Evolutionary conservation across 2,113 vertebrate species (phyloP).

Genomic region (Calcarius ornatus): DNA sequence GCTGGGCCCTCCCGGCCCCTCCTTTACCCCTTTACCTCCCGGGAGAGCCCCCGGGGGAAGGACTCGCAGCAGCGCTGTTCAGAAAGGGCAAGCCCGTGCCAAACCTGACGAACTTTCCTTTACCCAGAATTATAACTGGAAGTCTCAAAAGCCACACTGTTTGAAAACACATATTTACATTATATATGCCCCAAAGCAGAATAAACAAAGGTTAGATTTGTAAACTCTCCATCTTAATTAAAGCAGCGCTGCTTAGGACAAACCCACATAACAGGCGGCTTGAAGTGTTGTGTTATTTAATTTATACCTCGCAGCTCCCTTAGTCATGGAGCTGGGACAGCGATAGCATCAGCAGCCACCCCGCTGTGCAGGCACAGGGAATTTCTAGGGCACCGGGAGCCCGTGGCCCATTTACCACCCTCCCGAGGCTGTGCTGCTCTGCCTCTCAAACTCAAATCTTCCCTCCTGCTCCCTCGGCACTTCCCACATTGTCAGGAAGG

Average conservation of each 20-base stretch:
- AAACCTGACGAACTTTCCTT: background rate
- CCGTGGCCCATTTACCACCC: background rate
- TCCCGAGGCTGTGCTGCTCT: background rate
- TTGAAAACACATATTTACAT: conserved; percentile 44
- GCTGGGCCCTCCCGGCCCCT: background rate
- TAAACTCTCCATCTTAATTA: conserved; percentile 40
- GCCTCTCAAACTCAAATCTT: background rate
- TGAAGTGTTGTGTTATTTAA: background rate
- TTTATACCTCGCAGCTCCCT: conserved; percentile 37
- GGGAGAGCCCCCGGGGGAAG: background rate
- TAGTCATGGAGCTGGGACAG: conserved; percentile 17
- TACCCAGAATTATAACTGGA: conserved; percentile 43
- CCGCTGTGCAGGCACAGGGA: background rate
- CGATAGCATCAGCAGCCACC: conserved; percentile 22
- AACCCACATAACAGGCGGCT: conserved; percentile 47
- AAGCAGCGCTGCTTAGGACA: conserved; percentile 1
- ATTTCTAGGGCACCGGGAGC: background rate
- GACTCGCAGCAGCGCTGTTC: background rate
- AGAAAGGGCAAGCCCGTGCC: conserved; percentile 14
- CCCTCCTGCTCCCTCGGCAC: background rate
- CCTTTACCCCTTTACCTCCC: rapidly evolving
- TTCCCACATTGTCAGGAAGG: background rate
- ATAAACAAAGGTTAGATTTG: conserved; percentile 53
- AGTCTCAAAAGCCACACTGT: conserved; percentile 42
- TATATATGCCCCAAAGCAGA: conserved; percentile 54